These are phyloP conservation scores for Cirrhinus molitorella DNA, from an alignment of 2,797 vertebrate species.

Conservation along the genomic window DNA sequence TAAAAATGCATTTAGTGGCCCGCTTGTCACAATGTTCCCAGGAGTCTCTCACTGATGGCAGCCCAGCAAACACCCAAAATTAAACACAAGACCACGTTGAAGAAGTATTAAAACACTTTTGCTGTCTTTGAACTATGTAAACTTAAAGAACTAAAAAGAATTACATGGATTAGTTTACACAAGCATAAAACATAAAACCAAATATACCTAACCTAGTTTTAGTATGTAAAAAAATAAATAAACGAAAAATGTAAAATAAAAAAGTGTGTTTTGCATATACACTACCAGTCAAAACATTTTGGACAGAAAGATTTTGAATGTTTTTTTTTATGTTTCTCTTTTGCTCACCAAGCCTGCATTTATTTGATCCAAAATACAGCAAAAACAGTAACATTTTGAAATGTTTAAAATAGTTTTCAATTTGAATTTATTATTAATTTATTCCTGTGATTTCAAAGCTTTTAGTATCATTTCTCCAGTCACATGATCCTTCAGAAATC, in stretches of 20 bases:
- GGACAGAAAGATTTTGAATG: no score
- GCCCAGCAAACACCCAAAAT: not conserved
- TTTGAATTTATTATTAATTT: no score
- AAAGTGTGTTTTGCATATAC: no score
- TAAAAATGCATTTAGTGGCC: not conserved
- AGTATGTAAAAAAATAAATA: not conserved
- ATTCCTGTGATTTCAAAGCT: no score
- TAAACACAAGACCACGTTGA: not conserved
- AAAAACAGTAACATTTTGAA: no score
- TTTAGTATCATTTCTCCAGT: no score
- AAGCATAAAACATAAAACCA: not conserved
- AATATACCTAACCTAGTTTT: not conserved
- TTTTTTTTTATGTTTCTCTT: no score
- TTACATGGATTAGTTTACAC: not conserved
- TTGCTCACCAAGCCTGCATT: no score
- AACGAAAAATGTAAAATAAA: not conserved
- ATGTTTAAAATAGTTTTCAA: no score
- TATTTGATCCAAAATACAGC: no score
- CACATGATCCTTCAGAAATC: no score
- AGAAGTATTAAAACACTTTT: not conserved
- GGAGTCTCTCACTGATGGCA: not conserved
- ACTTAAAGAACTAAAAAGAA: not conserved
- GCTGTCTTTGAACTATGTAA: not conserved
- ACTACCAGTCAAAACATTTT: no score
- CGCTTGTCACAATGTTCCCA: slow-evolving; percentile 2